Conservation (phyloP, 2,888 invertebrate genomes). For the Microctonus brassicae region DNA sequence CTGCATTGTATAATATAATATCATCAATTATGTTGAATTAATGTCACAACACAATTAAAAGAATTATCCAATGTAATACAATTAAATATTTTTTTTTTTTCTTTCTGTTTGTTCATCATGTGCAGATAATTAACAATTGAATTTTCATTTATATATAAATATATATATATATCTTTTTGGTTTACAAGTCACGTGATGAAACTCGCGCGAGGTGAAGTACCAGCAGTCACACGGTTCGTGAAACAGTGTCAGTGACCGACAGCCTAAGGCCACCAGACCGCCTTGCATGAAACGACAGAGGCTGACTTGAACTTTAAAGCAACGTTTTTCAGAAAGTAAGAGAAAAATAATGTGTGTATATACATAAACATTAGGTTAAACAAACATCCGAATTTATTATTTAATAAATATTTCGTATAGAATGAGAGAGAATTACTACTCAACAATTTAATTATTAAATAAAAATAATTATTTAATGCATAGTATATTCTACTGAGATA, state of each 20-base stretch:
- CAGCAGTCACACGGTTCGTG: conserved; percentile 44
- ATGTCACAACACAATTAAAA: not conserved
- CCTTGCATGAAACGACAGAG: conserved; percentile 49
- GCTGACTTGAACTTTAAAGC: conserved; percentile 55
- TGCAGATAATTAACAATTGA: too few species aligned
- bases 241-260: conserved; percentile 70
- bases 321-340: conserved; percentile 51
- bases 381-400: not conserved
- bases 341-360: conserved; percentile 11
- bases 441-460: not conserved
- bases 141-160: not conserved
- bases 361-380: not conserved
- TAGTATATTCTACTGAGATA: too few species aligned
- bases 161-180: not conserved
- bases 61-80: too few species aligned
- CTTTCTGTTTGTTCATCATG: too few species aligned
- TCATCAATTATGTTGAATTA: not conserved
- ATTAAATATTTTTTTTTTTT: too few species aligned
- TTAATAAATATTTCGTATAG: conserved; percentile 22
- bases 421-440: not conserved
- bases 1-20: not conserved
- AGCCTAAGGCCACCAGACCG: conserved; percentile 67
- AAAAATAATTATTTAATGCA: too few species aligned
- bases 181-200: conserved; percentile 8
- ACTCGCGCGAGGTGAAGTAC: conserved; percentile 1